Evolutionary conservation across 1,140 invertebrate genomes (phyloP).

Genomic region (Mya arenaria): DNA sequence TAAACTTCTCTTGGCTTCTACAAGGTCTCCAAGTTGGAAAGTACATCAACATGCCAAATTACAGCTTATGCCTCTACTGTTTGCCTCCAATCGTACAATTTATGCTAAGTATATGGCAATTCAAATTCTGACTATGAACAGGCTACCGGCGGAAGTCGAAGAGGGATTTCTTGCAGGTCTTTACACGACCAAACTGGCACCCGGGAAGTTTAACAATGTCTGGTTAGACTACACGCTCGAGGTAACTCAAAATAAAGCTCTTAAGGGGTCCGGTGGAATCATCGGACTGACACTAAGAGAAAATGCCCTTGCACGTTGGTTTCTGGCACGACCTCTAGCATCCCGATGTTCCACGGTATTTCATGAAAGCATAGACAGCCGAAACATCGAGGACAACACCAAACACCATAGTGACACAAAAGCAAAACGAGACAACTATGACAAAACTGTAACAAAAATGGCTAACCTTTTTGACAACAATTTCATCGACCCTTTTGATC

Average conservation of each 20-base stretch:
- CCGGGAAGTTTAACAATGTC: conserved; percentile 38
- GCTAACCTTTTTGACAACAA: background rate
- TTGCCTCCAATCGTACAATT: too few species aligned
- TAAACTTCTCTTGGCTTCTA: conserved; percentile 4
- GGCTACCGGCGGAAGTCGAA: background rate
- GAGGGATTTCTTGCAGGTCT: conserved; percentile 3
- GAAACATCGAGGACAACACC: background rate
- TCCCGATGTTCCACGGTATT: conserved; percentile 25
- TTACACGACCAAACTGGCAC: conserved; percentile 8
- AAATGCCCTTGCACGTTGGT: conserved; percentile 29
- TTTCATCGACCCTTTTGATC: background rate
- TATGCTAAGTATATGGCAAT: conserved; percentile 26
- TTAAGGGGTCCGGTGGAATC: conserved; percentile 42
- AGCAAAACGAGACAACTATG: background rate
- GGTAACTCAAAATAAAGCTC: conserved; percentile 36
- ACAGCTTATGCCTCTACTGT: conserved; percentile 17
- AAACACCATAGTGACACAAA: background rate
- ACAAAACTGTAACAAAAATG: background rate
- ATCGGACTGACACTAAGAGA: conserved; percentile 33
- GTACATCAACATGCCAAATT: conserved; percentile 17
- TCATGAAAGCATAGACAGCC: background rate
- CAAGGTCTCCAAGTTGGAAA: conserved; percentile 7
- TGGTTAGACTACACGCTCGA: conserved; percentile 51
- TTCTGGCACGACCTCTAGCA: conserved; percentile 30
- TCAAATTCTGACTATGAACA: conserved; percentile 16